Percentiles rank a stretch among this genome's conserved stretches.
phyloP scores from a whole-genome alignment of 2,888 invertebrate genomes.

The Aethes cnicana region DNA sequence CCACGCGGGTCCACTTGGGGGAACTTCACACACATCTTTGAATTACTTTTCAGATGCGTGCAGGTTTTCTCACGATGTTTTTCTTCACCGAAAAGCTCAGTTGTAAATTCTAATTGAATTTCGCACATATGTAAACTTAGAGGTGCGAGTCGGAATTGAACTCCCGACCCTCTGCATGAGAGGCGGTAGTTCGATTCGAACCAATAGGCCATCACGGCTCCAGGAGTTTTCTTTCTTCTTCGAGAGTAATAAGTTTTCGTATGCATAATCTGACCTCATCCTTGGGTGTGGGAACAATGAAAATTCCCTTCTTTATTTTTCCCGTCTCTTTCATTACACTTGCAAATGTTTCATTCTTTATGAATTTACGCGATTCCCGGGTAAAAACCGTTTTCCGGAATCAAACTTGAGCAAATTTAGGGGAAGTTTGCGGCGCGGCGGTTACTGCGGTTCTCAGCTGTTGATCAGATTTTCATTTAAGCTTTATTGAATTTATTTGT shows the following conservation, averaged over 20 bases:
- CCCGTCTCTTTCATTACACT: constrained; percentile 70
- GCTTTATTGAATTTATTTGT: not conserved
- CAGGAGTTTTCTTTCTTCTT: no score
- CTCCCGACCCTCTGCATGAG: no score
- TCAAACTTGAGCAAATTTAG: constrained; percentile 62
- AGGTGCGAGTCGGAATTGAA: no score
- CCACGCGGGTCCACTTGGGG: no score
- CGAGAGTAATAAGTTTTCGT: constrained; percentile 70
- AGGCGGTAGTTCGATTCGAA: no score
- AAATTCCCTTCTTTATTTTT: constrained; percentile 69
- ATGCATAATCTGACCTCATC: constrained; percentile 74
- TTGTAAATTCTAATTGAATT: no score
- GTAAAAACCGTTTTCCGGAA: constrained; percentile 56
- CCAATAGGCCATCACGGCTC: no score
- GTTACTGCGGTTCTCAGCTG: not conserved
- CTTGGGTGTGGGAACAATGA: constrained; percentile 65
- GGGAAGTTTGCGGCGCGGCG: constrained; percentile 44
- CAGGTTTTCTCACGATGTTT: no score
- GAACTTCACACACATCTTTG: no score
- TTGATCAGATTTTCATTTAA: not conserved
- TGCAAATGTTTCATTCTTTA: constrained; percentile 75
- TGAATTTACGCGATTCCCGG: constrained; percentile 63
- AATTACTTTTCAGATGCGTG: no score
- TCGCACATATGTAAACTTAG: no score
- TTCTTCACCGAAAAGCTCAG: no score